phyloP scores from a whole-genome alignment of 2,113 vertebrate genomes.

The Grammomys surdaster region DNA sequence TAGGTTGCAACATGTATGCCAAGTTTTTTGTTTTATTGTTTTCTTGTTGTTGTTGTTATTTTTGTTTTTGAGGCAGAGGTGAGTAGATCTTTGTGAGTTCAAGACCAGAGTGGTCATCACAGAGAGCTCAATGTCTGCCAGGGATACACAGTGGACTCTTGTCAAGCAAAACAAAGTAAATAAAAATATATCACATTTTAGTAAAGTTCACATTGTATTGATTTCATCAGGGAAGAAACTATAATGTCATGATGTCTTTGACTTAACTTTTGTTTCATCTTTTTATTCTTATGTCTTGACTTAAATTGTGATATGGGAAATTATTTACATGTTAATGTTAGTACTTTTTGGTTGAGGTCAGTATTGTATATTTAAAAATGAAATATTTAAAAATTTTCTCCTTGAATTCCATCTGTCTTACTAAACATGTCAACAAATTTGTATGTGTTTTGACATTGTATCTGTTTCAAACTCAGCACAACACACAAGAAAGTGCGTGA shows the following conservation, averaged over 20 bases:
- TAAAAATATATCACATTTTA: background rate
- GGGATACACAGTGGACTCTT: too few relatives aligned
- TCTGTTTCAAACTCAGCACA: conserved; percentile 55
- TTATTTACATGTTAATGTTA: background rate
- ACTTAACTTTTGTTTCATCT: background rate
- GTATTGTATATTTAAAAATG: background rate
- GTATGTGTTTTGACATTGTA: background rate
- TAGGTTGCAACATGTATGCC: too few relatives aligned
- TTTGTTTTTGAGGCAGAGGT: too few relatives aligned
- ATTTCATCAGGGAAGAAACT: conserved; percentile 17
- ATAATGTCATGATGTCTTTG: background rate
- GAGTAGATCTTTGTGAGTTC: background rate
- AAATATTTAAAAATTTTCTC: conserved; percentile 52
- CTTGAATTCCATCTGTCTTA: conserved; percentile 59
- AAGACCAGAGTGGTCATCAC: background rate
- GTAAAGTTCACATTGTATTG: conserved; percentile 13
- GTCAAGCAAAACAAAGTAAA: conserved; percentile 5
- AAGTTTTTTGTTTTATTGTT: too few relatives aligned
- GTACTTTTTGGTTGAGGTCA: background rate
- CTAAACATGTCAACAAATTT: conserved; percentile 68
- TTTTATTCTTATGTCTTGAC: background rate
- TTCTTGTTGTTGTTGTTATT: too few relatives aligned
- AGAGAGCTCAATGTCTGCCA: background rate
- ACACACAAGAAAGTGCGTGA: conserved; percentile 62
- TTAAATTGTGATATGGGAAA: background rate